phyloP scores from a whole-genome alignment of 1,140 invertebrate genomes.

The Homalodisca vitripennis region DNA sequence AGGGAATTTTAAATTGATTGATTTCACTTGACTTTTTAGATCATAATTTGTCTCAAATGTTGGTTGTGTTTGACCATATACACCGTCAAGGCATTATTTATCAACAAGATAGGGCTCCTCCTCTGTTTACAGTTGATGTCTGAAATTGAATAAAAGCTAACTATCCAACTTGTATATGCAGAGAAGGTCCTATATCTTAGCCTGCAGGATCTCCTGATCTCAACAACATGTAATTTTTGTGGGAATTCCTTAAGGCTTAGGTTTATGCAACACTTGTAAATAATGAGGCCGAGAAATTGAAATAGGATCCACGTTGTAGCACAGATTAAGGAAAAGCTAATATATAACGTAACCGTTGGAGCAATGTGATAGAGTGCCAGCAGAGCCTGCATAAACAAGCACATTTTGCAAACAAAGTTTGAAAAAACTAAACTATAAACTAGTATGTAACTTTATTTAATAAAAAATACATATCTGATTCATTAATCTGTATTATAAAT shows the following conservation, averaged over 20 bases:
- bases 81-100: conserved; percentile 11
- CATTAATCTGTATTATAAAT: not conserved
- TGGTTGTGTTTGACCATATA: no score
- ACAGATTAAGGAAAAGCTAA: not conserved
- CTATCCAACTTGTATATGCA: conserved; percentile 41
- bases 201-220: conserved; percentile 42
- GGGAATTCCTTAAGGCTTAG: no score
- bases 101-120: conserved; percentile 43
- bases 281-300: not conserved
- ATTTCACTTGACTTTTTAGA: conserved; percentile 3
- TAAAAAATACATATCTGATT: not conserved
- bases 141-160: conserved; percentile 19
- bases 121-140: conserved; percentile 39
- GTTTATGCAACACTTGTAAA: not conserved
- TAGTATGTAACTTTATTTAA: no score
- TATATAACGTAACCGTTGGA: not conserved
- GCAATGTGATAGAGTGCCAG: not conserved
- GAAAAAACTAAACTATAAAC: not conserved
- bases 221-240: no score
- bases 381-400: not conserved
- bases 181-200: conserved; percentile 42
- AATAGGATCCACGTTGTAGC: not conserved
- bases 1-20: not conserved
- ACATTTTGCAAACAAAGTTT: not conserved
- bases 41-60: not conserved